These are phyloP conservation scores for Drosophila neutralis DNA, from an alignment of 2,888 invertebrate genomes.

Conservation along the genomic window DNA sequence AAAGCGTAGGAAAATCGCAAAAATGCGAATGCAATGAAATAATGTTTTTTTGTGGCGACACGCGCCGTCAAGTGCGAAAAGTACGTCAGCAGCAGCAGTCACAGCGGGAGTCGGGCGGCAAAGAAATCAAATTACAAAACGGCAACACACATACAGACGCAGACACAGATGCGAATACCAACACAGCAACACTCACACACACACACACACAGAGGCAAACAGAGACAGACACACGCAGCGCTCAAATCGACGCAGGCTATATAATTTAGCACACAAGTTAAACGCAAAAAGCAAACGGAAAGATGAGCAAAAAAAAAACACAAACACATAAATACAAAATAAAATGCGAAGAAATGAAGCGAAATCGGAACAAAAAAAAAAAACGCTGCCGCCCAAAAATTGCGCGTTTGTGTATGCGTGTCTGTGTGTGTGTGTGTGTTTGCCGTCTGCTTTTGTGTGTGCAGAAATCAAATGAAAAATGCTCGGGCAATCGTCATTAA, in stretches of 20 bases:
- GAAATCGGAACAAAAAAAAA: constrained; percentile 43
- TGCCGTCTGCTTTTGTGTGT: constrained; percentile 24
- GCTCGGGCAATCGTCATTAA: constrained; percentile 46
- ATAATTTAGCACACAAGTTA: constrained; percentile 80
- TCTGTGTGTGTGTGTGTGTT: constrained; percentile 16
- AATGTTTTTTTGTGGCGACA: constrained; percentile 21
- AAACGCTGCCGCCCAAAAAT: constrained; percentile 64
- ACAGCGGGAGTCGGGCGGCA: constrained; percentile 62
- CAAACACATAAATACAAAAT: constrained; percentile 27
- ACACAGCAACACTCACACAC: constrained; percentile 30
- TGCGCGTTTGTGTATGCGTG: constrained; percentile 24
- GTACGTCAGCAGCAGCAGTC: constrained; percentile 62
- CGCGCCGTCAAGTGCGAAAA: constrained; percentile 46
- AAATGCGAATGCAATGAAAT: constrained; percentile 24
- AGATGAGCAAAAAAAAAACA: constrained; percentile 55
- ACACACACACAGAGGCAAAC: constrained; percentile 21
- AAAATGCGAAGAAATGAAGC: constrained; percentile 52
- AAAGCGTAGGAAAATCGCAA: constrained; percentile 30
- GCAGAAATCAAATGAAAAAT: constrained; percentile 47
- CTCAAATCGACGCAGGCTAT: constrained; percentile 68
- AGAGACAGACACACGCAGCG: constrained; percentile 46
- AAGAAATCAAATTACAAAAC: constrained; percentile 79
- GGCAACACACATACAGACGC: constrained; percentile 58
- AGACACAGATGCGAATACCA: constrained; percentile 31
- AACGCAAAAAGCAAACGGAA: constrained; percentile 58